These are phyloP conservation scores for Hymenopus coronatus DNA, from an alignment of 2,888 invertebrate species.

Conservation along the genomic window DNA sequence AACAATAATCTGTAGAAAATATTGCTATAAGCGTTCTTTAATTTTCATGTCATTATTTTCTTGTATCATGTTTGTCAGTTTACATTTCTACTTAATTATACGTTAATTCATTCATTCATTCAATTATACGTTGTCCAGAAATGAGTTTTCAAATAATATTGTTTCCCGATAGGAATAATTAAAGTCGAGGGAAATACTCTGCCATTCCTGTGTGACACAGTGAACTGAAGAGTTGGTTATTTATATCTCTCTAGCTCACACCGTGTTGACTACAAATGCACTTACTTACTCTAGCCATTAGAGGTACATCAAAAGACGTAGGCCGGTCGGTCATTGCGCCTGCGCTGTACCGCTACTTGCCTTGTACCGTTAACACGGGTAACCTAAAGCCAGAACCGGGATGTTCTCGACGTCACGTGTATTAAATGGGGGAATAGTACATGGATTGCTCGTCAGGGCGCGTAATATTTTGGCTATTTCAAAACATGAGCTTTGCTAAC, in stretches of 20 bases:
- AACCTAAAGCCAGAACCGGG: not conserved
- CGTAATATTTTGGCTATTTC: not conserved
- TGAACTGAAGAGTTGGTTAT: not conserved
- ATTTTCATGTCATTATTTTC: too few relatives aligned
- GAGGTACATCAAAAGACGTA: not conserved
- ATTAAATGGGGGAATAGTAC: too few relatives aligned
- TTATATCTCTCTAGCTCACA: too few relatives aligned
- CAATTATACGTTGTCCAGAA: too few relatives aligned
- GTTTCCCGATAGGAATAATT: too few relatives aligned
- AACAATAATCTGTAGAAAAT: too few relatives aligned
- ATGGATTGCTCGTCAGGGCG: not conserved
- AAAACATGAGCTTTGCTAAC: not conserved
- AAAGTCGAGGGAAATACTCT: not conserved
- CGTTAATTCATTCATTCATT: too few relatives aligned
- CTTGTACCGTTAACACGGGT: not conserved
- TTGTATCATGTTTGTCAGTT: too few relatives aligned
- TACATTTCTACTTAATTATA: too few relatives aligned
- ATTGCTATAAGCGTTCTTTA: too few relatives aligned
- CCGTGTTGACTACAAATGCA: too few relatives aligned
- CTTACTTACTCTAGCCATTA: not conserved
- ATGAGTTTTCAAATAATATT: too few relatives aligned
- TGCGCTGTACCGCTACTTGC: not conserved
- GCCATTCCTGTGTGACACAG: not conserved
- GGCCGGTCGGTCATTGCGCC: not conserved
- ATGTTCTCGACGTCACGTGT: not conserved